Evolutionary conservation across 2,113 vertebrate species (phyloP), one percentile per base, ranked within the genome.

Genomic region (Scophthalmus maximus): DNA sequence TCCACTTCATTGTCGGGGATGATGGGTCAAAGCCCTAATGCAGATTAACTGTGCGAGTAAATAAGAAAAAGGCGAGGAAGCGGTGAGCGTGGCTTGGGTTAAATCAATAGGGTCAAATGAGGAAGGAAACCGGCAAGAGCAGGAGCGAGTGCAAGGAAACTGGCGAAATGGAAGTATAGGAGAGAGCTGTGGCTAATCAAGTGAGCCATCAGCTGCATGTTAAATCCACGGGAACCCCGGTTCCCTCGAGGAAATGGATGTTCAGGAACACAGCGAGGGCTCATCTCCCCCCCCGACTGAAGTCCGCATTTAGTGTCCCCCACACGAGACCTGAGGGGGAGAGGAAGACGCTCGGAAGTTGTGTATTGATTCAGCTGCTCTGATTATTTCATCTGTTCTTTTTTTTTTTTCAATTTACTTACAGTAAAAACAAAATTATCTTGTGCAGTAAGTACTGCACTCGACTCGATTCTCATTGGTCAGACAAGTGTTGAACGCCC

Each of bases 31-130:
- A 79, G 82, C 79, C 62, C 65, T 17, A 67, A 27, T 77, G 68
- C 78, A 82, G 67, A 89, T 87, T 85, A 91, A 85, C 79, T 62
- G 73, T 44, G 83, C 78, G 87, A 88, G 81, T 85, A 84, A 91
- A 89, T 79, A 88, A 68, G 72, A 75, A 74, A 46, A 80, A 73
- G 50, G 65, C 26, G 18, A 72, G 67, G 3, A 56, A 74, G 67
- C 30, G 2, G 40, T n/a, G 72, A 42, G 69, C 80, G 47, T 5
- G n/a, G 53, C 65, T 67, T 40, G 70, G 73, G 59, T 55, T 52
- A 60, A 88, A 89, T 92, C 87, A 71, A 90, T 90, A 49, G 76
- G 87, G 83, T 84, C 84, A 85, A 84, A 84, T 29, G 22, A 76
- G 81, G 65, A 62, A 56, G 70, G 61, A 82, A 79, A 34, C n/a